Conservation (phyloP, 2,888 invertebrate species). For the Formica aserva region DNA sequence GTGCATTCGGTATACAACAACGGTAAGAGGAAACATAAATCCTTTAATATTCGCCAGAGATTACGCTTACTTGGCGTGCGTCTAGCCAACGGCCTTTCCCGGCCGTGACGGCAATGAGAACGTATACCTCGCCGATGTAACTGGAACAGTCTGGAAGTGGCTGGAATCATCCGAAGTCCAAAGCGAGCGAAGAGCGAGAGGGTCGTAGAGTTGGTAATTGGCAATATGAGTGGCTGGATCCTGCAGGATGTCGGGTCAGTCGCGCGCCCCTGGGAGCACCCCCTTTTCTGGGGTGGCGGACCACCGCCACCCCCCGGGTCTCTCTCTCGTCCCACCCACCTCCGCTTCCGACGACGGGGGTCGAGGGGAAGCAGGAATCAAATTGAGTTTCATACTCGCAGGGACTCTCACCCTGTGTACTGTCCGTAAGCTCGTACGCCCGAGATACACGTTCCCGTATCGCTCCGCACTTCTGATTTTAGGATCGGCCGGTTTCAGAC, state of each 20-base stretch:
- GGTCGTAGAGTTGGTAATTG: constrained; percentile 85
- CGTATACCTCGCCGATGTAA: constrained; percentile 67
- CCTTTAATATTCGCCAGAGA: constrained; percentile 55
- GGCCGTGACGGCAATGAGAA: constrained; percentile 63
- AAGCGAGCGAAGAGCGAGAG: constrained; percentile 81
- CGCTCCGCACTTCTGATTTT: constrained; percentile 73
- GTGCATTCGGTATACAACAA: constrained; percentile 28
- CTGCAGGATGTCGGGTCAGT: constrained; percentile 85
- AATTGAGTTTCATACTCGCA: constrained; percentile 85
- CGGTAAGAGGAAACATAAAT: constrained; percentile 53
- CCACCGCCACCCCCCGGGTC: constrained; percentile 67
- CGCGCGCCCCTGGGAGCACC: constrained; percentile 84
- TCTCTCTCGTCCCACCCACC: constrained; percentile 69
- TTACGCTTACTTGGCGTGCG: constrained; percentile 52
- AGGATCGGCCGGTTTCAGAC: constrained; percentile 56
- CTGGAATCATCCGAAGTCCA: constrained; percentile 82
- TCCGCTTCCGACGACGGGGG: constrained; percentile 73
- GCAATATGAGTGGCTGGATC: constrained; percentile 85
- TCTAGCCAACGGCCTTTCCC: constrained; percentile 52
- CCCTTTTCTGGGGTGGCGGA: constrained; percentile 80
- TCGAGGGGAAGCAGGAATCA: constrained; percentile 82
- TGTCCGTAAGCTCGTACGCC: constrained; percentile 68
- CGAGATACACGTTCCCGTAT: constrained; percentile 57
- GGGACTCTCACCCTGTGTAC: constrained; percentile 78
- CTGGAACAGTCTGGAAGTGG: constrained; percentile 80